Percentiles rank a stretch among this genome's conserved stretches.
These are phyloP conservation scores for Periophthalmus modestus DNA, from an alignment of 2,113 vertebrate genomes.

Conservation along the genomic window DNA sequence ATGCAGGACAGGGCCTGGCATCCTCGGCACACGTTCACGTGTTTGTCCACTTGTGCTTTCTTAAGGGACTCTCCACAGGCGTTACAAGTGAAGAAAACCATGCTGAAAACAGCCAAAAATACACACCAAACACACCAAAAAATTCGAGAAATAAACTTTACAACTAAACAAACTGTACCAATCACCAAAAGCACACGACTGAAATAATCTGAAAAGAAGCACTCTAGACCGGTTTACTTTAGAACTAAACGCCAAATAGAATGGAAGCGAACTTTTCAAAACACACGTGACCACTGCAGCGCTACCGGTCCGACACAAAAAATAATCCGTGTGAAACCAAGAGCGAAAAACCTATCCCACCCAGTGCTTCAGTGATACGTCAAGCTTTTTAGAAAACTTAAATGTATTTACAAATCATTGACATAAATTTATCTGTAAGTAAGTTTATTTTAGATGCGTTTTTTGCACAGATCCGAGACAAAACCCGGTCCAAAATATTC, in stretches of 20 bases:
- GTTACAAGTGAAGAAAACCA: slow-evolving; percentile 95
- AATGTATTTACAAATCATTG: not conserved
- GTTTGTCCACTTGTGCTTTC: slow-evolving; percentile 92
- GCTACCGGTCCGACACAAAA: not conserved
- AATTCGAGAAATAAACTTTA: not conserved
- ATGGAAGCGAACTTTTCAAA: not conserved
- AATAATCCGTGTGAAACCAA: not conserved
- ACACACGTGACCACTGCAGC: not conserved
- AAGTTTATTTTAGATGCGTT: not conserved
- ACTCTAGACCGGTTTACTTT: not conserved
- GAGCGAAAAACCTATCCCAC: not conserved
- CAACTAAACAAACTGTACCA: not conserved
- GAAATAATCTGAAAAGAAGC: not conserved
- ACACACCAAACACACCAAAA: not conserved
- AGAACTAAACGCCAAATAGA: not conserved
- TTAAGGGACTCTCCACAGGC: slow-evolving; percentile 93
- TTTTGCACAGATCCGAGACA: not conserved
- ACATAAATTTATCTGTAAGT: not conserved
- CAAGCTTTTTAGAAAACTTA: not conserved
- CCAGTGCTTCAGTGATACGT: not conserved
- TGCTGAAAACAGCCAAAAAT: slow-evolving; percentile 41
- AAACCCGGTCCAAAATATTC: slow-evolving; percentile 13
- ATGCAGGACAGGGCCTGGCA: slow-evolving; percentile 91
- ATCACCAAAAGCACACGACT: not conserved
- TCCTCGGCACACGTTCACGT: slow-evolving; percentile 80